Percentiles rank a stretch among this genome's conserved stretches.
These are phyloP conservation scores for Lepisosteus osseus DNA, from an alignment of 2,113 vertebrate species.

Conservation along the genomic window DNA sequence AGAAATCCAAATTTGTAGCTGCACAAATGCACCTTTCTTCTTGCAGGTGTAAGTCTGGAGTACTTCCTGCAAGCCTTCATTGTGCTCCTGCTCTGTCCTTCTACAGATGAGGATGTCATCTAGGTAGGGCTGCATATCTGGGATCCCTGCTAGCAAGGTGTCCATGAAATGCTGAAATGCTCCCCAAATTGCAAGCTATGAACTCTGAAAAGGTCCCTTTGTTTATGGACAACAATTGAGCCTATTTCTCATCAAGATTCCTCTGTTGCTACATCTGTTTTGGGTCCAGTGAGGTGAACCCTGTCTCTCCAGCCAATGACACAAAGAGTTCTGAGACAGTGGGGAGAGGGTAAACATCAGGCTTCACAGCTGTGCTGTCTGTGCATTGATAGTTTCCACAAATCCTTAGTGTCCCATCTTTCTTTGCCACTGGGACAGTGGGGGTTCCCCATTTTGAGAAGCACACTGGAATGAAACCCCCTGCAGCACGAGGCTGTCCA, in stretches of 20 bases:
- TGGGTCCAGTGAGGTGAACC: slow-evolving; percentile 10
- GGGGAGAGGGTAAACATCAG: slow-evolving; percentile 2
- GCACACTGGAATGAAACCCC: slow-evolving; percentile 6
- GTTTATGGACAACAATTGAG: too few relatives aligned
- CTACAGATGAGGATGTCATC: too few relatives aligned
- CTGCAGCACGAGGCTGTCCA: not conserved
- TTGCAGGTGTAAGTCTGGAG: too few relatives aligned
- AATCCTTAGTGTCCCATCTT: not conserved
- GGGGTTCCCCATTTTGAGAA: slow-evolving; percentile 15
- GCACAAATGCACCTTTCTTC: too few relatives aligned
- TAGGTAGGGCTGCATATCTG: slow-evolving; percentile 5
- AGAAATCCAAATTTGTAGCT: too few relatives aligned
- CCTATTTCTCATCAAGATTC: too few relatives aligned
- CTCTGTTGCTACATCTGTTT: slow-evolving; percentile 14
- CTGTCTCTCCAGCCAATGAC: not conserved
- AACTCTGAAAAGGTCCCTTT: too few relatives aligned
- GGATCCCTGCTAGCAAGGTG: slow-evolving; percentile 9
- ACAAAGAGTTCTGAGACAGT: slow-evolving; percentile 7
- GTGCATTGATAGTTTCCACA: not conserved
- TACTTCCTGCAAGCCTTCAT: too few relatives aligned
- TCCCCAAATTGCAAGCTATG: too few relatives aligned
- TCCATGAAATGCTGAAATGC: slow-evolving; percentile 17
- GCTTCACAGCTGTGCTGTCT: slow-evolving; percentile 1
- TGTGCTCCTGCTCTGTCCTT: too few relatives aligned
- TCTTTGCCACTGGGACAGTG: slow-evolving; percentile 5